Percentiles rank a stretch among this genome's conserved stretches.
These are phyloP conservation scores for Scrobipalpa costella DNA, from an alignment of 2,888 invertebrate species.

Conservation along the genomic window DNA sequence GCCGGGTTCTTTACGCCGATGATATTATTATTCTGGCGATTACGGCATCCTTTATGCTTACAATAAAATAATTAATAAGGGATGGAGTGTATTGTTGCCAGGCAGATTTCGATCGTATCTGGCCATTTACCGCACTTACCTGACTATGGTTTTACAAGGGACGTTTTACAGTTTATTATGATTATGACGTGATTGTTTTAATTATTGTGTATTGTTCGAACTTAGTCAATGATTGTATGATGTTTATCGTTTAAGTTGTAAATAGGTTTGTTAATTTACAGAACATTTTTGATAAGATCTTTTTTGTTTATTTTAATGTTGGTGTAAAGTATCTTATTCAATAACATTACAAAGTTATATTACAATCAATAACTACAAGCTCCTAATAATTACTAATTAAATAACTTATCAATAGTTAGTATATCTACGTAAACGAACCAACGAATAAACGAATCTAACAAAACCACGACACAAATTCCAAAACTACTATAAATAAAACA, in stretches of 20 bases:
- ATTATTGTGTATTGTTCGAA: constrained; percentile 53
- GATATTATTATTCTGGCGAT: constrained; percentile 81
- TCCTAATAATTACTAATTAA: too few species aligned
- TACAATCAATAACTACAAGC: too few species aligned
- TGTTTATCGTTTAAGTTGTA: constrained; percentile 26
- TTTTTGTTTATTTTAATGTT: too few species aligned
- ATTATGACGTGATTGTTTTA: constrained; percentile 58
- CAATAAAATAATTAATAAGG: constrained; percentile 82
- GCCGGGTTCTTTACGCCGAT: constrained; percentile 78
- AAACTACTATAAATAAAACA: constrained; percentile 1
- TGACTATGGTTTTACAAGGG: constrained; percentile 45
- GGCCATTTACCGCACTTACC: constrained; percentile 67
- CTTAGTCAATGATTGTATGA: constrained; percentile 44
- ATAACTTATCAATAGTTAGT: too few species aligned
- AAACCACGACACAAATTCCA: background rate
- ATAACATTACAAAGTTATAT: too few species aligned
- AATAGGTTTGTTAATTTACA: background rate
- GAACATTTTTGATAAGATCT: background rate
- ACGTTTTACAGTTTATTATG: constrained; percentile 55
- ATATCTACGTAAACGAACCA: too few species aligned
- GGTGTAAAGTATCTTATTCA: too few species aligned
- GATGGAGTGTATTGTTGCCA: constrained; percentile 76
- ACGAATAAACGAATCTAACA: background rate
- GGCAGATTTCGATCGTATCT: constrained; percentile 75
- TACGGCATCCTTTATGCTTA: constrained; percentile 80